Evolutionary conservation across 2,888 invertebrate species (phyloP), one percentile per base, ranked within the genome.

Genomic region (Adelphocoris suturalis): DNA sequence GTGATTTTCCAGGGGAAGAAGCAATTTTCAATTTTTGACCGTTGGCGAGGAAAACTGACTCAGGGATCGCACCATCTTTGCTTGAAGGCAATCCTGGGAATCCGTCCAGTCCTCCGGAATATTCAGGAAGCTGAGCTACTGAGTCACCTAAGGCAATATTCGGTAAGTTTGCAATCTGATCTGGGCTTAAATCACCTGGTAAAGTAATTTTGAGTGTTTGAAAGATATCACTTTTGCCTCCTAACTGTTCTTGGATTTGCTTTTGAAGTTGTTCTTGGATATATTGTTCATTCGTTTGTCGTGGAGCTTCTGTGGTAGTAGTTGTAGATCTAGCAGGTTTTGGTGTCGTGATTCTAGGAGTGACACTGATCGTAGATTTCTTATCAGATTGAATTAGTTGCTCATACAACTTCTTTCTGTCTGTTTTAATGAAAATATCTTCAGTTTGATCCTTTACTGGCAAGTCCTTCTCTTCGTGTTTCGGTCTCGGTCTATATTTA

Each of bases 191-290:
- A 23, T 90, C 90, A 28, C 91, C 91, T 3, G 91, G 91, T n/a
- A 91, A 82, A 3, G 90, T 90, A 46, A 91, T 90, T 86, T 91
- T 91, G 14, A 91, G 68, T 16, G 91, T 91, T 80, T 89, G 84
- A 68, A 90, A 91, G 47, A 90, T 89, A 55, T 91, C 90, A 12
- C 91, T 91, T 85, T 91, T 91, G 16, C 90, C 90, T 14, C 86
- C 78, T 2, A 92, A 82, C 55, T 91, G 91, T 86, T 91, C 91
- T 90, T 95, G 95, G 7, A 96, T 95, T 92, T 97, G 97, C 91
- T 95, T 95, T 91, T 95, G 95, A 0, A 96, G 92, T 92, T 91
- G 91, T 86, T 90, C 91, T 78, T 91, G 91, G 5, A 96, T 96
- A 90, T 96, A 96, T 91, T 96, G 95, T 91, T 97, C 91, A 14